Evolutionary conservation across 1,140 invertebrate genomes (phyloP).

Genomic region (Cydia amplana): DNA sequence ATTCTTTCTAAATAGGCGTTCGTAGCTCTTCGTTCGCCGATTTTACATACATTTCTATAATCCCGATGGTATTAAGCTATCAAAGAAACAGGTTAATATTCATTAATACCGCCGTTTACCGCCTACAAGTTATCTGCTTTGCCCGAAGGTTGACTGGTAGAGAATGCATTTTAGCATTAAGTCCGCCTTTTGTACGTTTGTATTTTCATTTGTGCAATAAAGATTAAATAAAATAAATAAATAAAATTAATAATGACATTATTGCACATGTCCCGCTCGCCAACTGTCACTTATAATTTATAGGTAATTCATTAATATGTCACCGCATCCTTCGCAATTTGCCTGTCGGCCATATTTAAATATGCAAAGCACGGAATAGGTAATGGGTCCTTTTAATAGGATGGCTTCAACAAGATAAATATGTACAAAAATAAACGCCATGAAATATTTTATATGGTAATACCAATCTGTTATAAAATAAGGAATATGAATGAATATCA

Average conservation of each 20-base stretch:
- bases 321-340: not conserved
- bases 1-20: too few relatives aligned
- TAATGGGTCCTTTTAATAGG: not conserved
- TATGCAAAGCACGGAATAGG: not conserved
- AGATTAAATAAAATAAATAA: too few relatives aligned
- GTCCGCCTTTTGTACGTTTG: too few relatives aligned
- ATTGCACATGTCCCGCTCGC: not conserved
- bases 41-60: not conserved
- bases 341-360: constrained; percentile 4
- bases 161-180: too few relatives aligned
- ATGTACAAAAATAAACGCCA: not conserved
- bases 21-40: too few relatives aligned
- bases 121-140: too few relatives aligned
- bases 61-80: not conserved
- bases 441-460: not conserved
- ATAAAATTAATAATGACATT: not conserved
- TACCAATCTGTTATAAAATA: not conserved
- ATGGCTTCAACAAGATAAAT: not conserved
- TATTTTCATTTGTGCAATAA: too few relatives aligned
- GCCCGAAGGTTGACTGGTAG: too few relatives aligned
- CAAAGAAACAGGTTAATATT: not conserved
- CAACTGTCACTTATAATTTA: constrained; percentile 5
- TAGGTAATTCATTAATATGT: not conserved
- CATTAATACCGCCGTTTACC: too few relatives aligned
- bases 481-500: too few relatives aligned